These are phyloP conservation scores for Lithosia quadra DNA, from an alignment of 2,888 invertebrate genomes.

Conservation along the genomic window DNA sequence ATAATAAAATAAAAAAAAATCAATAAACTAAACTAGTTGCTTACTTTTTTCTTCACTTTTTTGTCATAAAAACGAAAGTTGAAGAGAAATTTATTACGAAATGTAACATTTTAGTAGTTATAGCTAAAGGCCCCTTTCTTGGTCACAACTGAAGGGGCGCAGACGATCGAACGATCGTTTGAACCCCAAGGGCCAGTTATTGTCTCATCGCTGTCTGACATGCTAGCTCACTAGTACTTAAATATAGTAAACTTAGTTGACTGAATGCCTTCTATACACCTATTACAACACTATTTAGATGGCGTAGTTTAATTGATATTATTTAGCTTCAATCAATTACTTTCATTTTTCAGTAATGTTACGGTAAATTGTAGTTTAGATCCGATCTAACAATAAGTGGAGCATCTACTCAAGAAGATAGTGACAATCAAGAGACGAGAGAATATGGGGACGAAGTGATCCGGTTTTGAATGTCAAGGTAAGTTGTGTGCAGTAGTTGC, in stretches of 20 bases:
- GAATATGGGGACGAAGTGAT: not conserved
- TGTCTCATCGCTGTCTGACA: slow-evolving; percentile 66
- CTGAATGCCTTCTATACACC: not conserved
- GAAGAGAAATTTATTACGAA: slow-evolving; percentile 13
- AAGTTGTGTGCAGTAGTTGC: not conserved
- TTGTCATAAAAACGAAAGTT: slow-evolving; percentile 11
- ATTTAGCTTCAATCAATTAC: not conserved
- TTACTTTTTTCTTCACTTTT: too few relatives aligned
- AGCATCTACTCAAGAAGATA: not conserved
- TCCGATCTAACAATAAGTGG: not conserved
- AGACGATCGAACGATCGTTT: slow-evolving; percentile 64
- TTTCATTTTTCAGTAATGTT: not conserved
- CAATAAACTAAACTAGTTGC: slow-evolving; percentile 1
- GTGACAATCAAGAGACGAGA: not conserved
- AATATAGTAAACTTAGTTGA: slow-evolving; percentile 15
- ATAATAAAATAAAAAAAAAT: not conserved
- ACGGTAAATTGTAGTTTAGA: not conserved
- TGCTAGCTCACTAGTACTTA: slow-evolving; percentile 48
- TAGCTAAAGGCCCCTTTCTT: slow-evolving; percentile 40
- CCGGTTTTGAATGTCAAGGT: not conserved
- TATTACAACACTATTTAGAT: not conserved
- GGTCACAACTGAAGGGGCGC: slow-evolving; percentile 57
- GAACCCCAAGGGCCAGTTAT: slow-evolving; percentile 73
- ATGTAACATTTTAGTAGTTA: slow-evolving; percentile 33
- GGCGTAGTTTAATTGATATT: not conserved